Percentiles rank a stretch among this genome's conserved stretches.
These are phyloP conservation scores for Lophius americanus DNA, from an alignment of 2,797 vertebrate species.

Conservation along the genomic window DNA sequence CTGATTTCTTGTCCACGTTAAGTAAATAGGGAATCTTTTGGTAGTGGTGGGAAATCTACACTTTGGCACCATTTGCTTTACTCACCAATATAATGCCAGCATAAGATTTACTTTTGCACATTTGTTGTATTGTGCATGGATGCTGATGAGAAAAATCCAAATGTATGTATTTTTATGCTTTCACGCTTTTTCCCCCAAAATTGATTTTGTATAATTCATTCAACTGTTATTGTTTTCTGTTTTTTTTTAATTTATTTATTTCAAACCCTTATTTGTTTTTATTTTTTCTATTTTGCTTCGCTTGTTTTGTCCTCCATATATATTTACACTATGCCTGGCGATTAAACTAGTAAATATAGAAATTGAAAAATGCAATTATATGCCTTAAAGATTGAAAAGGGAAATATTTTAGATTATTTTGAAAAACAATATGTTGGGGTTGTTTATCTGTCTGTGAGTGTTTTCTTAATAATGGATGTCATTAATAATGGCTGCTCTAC, in stretches of 20 bases:
- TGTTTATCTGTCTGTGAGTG: constrained; percentile 9
- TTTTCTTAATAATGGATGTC: background rate
- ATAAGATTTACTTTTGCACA: background rate
- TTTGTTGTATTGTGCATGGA: constrained; percentile 7
- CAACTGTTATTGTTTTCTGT: background rate
- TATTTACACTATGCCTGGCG: background rate
- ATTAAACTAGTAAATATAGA: background rate
- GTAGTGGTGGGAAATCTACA: background rate
- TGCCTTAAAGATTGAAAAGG: constrained; percentile 5
- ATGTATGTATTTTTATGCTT: no score
- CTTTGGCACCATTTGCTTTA: constrained; percentile 1
- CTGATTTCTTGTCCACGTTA: no score
- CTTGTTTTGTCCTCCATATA: constrained; percentile 9
- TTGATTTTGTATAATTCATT: background rate
- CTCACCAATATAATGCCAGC: no score
- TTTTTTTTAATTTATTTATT: no score
- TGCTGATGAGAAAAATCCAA: background rate
- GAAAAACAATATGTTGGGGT: constrained; percentile 17
- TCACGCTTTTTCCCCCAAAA: no score
- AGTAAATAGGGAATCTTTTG: background rate
- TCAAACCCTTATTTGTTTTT: background rate
- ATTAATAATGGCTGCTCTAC: no score
- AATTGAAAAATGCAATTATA: constrained; percentile 8
- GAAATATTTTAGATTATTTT: background rate
- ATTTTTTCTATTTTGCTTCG: background rate